Evolutionary conservation across 2,797 vertebrate species (phyloP).

Genomic region (Acanthiza pusilla): DNA sequence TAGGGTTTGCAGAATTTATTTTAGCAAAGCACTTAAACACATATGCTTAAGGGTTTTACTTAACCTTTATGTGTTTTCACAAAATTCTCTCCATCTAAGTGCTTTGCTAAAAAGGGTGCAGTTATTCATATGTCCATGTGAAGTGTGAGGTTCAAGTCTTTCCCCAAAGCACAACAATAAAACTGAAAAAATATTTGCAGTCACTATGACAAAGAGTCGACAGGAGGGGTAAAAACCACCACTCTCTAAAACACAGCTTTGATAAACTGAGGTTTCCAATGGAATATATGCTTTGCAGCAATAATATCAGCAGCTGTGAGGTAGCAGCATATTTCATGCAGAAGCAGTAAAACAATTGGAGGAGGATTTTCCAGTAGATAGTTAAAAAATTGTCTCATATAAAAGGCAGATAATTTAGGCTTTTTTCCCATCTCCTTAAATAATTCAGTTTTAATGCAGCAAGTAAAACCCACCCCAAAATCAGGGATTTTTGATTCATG

Average conservation of each 20-base stretch:
- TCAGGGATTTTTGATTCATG: not conserved
- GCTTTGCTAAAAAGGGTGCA: not conserved
- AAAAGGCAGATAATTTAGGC: not conserved
- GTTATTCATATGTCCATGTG: not conserved
- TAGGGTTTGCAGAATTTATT: not conserved
- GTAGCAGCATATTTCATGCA: not conserved
- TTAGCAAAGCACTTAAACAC: not conserved
- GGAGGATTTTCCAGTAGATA: not conserved
- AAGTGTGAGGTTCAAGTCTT: constrained; percentile 5
- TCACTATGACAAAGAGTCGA: not conserved
- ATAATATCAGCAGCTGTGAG: not conserved
- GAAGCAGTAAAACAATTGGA: not conserved
- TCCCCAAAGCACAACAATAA: not conserved
- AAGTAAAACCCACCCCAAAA: not conserved
- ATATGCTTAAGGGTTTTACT: not conserved
- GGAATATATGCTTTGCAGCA: not conserved
- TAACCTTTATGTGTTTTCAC: constrained; percentile 18
- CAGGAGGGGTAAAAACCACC: not conserved
- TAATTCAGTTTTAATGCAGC: not conserved
- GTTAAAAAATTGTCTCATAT: not conserved
- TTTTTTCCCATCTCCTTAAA: not conserved
- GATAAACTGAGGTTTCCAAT: not conserved
- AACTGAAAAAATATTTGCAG: not conserved
- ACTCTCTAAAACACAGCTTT: not conserved
- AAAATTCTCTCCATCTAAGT: not conserved